Base-by-base conservation (phyloP, 2,888 invertebrate genomes). In the Boloria selene region DNA sequence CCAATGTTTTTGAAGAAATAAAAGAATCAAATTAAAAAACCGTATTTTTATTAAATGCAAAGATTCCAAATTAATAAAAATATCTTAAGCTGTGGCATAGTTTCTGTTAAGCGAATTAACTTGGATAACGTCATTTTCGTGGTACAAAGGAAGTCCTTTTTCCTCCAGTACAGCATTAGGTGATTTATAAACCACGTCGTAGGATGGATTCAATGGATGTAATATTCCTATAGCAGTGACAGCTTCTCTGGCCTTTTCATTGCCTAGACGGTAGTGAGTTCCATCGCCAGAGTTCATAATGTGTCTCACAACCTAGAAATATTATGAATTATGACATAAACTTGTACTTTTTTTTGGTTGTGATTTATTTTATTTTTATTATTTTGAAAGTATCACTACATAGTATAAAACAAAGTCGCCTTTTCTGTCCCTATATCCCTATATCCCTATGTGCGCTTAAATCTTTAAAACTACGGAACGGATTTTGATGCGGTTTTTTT, bases 251-350 rank as follows among this genome's bases (percentile, higher is more conserved):
- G 81, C 83, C 49, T 85, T 83, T 0, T 90, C 88, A 26, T 77
- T 83, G 0, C 92, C 92, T 7, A 94, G 92, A 2, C 84, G 78
- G 51, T 90, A 92, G 75, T 95, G 95, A 0, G 88, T 93, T 0
- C 95, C 95, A 75, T 96, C 96, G 0, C 96, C 96, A 0, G 94
- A 94, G 70, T 94, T 88, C 13, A 87, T 72, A 5, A 94, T 93
- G 44, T 95, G 90, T 68, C 93, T 93, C 68, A 84, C 79, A 0
- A 96, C 90, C 90, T 92, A 70, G 16, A 72, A 61, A 4, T 22
- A 50, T 26, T 52, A 31, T 52, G 26, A 55, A 42, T 42, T 42
- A 2, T 17, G 1, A 13, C 38, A 3, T 13, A n/a, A 10, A 38
- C 10, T 44, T 44, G 14, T 13, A n/a, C n/a, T n/a, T 14, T 14